Base-by-base conservation (phyloP, 2,888 invertebrate species). In the Drosophila lutescens region DNA sequence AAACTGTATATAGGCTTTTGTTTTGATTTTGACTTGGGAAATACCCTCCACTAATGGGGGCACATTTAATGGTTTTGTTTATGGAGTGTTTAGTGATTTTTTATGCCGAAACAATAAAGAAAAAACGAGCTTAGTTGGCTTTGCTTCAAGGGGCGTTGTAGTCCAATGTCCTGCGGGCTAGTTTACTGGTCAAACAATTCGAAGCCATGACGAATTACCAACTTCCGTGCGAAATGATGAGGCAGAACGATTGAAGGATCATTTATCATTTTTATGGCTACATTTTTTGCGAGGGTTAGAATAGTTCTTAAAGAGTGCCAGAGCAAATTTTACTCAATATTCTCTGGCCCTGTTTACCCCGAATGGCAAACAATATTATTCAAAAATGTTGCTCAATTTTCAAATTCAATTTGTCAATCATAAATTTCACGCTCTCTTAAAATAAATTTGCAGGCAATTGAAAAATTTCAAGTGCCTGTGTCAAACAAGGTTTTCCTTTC, bases 321-420 rank as follows among this genome's bases (percentile, higher is more conserved):
- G 15, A 23, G 2, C 6, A 36, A 47, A 46, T 41, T 26, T n/a
- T 36, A 23, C 44, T 34, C n/a, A 59, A 15, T 23, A 54, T 69
- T 68, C 12, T 7, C 7, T 6, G 10, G 3, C 30, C 6, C 17
- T 23, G 15, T n/a, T 15, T 32, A 6, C 13, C 4, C 10, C 15
- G 4, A 34, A 34, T 34, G 4, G 12, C 12, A 12, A 13, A 2
- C 5, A 36, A 61, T n/a, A 36, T 17, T n/a, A 47, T 20, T 9
- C 12, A 58, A 58, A 74, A 86, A 87, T 88, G 75, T 86, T 84
- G 56, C 74, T 78, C 78, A 84, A 89, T 80, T 79, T 80, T 72
- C 77, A 83, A 90, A 90, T 90, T 90, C 77, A 90, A 90, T 90
- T 90, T 90, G 83, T 86, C 85, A 87, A 67, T 81, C 88, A 89